Evolutionary conservation across 1,140 invertebrate species (phyloP).

Genomic region (Drosophila sturtevanti): DNA sequence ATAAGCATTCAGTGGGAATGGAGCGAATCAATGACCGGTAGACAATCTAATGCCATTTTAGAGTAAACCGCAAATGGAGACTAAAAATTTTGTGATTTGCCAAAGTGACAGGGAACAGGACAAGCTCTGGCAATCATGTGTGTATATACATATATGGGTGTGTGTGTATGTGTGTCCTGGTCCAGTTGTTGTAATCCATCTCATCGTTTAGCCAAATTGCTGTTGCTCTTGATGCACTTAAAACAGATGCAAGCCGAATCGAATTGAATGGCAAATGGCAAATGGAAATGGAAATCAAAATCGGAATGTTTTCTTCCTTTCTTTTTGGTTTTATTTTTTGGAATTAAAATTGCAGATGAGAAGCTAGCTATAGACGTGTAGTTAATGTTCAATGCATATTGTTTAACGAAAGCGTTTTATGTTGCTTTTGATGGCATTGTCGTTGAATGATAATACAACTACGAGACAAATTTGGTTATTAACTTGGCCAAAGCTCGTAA

Average conservation of each 20-base stretch:
- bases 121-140: background rate
- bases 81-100: slow-evolving; percentile 3
- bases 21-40: background rate
- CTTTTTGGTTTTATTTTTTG: too few species aligned
- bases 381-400: slow-evolving; percentile 34
- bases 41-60: background rate
- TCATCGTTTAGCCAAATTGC: slow-evolving; percentile 64
- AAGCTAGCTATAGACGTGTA: slow-evolving; percentile 17
- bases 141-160: too few species aligned
- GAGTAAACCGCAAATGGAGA: background rate
- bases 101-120: background rate
- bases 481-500: slow-evolving; percentile 58
- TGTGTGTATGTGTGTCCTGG: background rate
- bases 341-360: slow-evolving; percentile 7
- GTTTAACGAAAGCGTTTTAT: slow-evolving; percentile 26
- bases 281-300: background rate
- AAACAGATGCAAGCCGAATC: slow-evolving; percentile 32
- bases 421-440: background rate
- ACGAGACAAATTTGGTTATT: slow-evolving; percentile 72
- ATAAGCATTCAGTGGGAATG: background rate
- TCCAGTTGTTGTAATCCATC: slow-evolving; percentile 36
- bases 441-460: background rate
- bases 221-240: slow-evolving; percentile 47
- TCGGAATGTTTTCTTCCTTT: background rate
- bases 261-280: too few species aligned